Evolutionary conservation across 2,113 vertebrate genomes (phyloP), one percentile per base, ranked within the genome.

Genomic region (Corythaeola cristata): DNA sequence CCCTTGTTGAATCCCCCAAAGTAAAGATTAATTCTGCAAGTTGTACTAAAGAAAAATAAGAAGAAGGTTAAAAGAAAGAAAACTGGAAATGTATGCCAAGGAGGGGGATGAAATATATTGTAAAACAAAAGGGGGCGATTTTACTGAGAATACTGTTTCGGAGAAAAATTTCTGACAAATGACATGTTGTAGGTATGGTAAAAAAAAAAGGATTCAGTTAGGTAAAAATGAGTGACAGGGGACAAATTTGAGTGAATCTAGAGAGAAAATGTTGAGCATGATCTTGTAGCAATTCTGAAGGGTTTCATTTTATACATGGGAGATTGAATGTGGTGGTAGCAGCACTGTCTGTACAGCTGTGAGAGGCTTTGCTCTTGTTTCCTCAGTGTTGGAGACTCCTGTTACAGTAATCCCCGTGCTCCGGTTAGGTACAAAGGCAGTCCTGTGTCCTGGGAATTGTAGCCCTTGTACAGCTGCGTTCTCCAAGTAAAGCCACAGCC

Each of bases 401-500:
- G 18, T 81, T 88, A 19, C 95, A 72, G 66, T 50, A 81, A 93
- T 90, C 80, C 95, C 21, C 0, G 37, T 14, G 72, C 90, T 90
- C 3, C 0, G 21, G 26, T 1, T 2, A 0, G 39, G 6, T 45
- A 91, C 93, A 96, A 82, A 91, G 89, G 87, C 86, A 32, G 56
- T 37, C 62, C 95, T 97, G 94, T 96, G 76, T 69, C 41, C 73
- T 90, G 89, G 80, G 62, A 63, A n/a, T 59, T 27, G 56, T 12
- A 93, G 86, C 86, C 68, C 33, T 35, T 8, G 18, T 67, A 14
- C 89, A 93, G 83, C 93, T 94, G 77, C 50, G 21, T 37, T 85
- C 72, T 83, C 39, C 64, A 44, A 11, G 84, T 53, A 73, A 9
- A 89, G 67, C 67, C 53, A 16, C 16, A 5, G 10, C 49, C 39